These are phyloP conservation scores for Drosophila mettleri DNA, from an alignment of 2,888 invertebrate genomes.

Conservation along the genomic window DNA sequence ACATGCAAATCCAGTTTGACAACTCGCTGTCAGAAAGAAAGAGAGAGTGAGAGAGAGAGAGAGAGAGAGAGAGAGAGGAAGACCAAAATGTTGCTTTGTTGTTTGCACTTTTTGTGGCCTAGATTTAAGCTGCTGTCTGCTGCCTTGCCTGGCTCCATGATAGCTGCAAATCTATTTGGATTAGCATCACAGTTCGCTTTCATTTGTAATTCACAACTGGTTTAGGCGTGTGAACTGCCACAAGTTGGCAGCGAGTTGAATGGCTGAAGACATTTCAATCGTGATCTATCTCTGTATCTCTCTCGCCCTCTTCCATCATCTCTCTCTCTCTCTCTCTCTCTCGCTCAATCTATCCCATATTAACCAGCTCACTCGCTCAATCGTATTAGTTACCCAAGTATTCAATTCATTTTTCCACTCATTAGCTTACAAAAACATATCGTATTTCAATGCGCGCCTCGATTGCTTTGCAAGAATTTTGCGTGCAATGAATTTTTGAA, in stretches of 20 bases:
- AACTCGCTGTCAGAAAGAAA: background rate
- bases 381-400: background rate
- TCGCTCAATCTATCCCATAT: background rate
- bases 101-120: slow-evolving; percentile 3
- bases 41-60: background rate
- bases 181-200: slow-evolving; percentile 1
- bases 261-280: background rate
- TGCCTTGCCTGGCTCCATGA: background rate
- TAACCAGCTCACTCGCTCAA: background rate
- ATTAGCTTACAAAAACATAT: slow-evolving; percentile 12
- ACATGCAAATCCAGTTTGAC: slow-evolving; percentile 10
- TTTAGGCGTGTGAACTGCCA: slow-evolving; percentile 4
- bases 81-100: background rate
- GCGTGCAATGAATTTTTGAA: slow-evolving; percentile 2
- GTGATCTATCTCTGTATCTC: background rate
- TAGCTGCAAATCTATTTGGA: slow-evolving; percentile 18
- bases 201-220: slow-evolving; percentile 32
- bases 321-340: background rate
- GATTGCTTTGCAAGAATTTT: slow-evolving; percentile 7
- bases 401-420: slow-evolving; percentile 12
- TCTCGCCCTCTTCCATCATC: background rate
- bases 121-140: slow-evolving; percentile 5
- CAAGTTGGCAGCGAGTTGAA: background rate
- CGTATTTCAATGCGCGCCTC: slow-evolving; percentile 1
- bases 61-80: background rate